phyloP scores from a whole-genome alignment of 2,888 invertebrate genomes.

The Diachrysia chrysitis region DNA sequence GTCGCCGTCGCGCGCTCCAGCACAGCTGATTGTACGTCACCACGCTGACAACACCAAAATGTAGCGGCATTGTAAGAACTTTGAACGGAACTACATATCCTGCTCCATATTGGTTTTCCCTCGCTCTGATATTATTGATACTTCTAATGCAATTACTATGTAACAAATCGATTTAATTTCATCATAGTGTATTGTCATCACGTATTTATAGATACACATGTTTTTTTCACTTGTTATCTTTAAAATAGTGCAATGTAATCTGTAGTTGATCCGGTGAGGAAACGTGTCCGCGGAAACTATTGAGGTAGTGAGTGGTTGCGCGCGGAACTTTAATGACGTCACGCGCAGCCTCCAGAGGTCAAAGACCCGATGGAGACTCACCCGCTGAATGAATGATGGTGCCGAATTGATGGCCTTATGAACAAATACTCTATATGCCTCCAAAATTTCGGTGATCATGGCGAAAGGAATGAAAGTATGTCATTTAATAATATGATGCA shows the following conservation, averaged over 20 bases:
- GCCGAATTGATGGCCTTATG: background rate
- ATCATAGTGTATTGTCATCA: slow-evolving; percentile 30
- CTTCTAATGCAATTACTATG: slow-evolving; percentile 4
- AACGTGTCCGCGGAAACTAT: slow-evolving; percentile 38
- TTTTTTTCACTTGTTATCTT: slow-evolving; percentile 8
- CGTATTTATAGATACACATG: background rate
- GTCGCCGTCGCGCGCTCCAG: slow-evolving; percentile 58
- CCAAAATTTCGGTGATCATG: slow-evolving; percentile 17
- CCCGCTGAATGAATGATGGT: slow-evolving; percentile 17
- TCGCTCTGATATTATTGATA: slow-evolving; percentile 1
- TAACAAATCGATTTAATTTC: slow-evolving; percentile 29
- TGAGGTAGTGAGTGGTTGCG: slow-evolving; percentile 21
- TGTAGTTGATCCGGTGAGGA: slow-evolving; percentile 7
- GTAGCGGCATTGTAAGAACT: slow-evolving; percentile 28
- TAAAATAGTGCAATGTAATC: slow-evolving; percentile 21
- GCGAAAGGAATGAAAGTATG: slow-evolving; percentile 30
- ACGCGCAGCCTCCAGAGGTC: slow-evolving; percentile 47
- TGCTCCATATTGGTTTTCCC: background rate
- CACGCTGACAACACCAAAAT: slow-evolving; percentile 36
- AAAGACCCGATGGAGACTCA: slow-evolving; percentile 37
- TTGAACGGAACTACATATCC: slow-evolving; percentile 36
- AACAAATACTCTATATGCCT: background rate
- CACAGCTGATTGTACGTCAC: slow-evolving; percentile 74
- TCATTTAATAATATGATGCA: slow-evolving; percentile 49
- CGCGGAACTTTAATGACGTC: slow-evolving; percentile 45